Percentiles rank a stretch among this genome's conserved stretches.
Evolutionary conservation across 2,888 invertebrate genomes (phyloP).

Genomic region (Limnephilus rhombicus): DNA sequence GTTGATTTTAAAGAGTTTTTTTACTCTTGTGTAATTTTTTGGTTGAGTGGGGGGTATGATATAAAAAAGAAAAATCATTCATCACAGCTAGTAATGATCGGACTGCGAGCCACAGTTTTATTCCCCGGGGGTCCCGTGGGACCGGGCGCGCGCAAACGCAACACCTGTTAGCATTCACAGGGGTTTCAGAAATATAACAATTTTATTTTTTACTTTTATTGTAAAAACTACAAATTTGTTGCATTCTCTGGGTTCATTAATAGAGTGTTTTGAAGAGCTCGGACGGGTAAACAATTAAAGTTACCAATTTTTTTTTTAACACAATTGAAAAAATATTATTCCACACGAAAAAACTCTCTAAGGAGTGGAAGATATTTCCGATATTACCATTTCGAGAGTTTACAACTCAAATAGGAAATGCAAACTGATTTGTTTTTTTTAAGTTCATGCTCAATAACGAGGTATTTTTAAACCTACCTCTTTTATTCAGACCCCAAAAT

Average conservation of each 20-base stretch:
- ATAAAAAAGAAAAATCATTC: neutral
- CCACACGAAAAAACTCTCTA: no score
- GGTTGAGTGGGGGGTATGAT: neutral
- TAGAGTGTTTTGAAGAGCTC: neutral
- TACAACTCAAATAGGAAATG: no score
- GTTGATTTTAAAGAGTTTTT: neutral
- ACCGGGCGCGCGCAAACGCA: slow-evolving; percentile 27
- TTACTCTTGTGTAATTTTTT: neutral
- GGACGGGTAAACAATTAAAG: no score
- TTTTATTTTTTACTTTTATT: neutral
- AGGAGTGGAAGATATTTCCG: no score
- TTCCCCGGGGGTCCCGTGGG: neutral
- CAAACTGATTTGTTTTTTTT: no score
- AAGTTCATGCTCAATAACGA: no score
- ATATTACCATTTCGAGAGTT: no score
- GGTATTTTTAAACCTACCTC: no score
- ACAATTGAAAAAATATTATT: no score
- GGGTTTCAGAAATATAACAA: neutral
- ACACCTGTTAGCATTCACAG: slow-evolving; percentile 27
- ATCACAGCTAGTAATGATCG: slow-evolving; percentile 23
- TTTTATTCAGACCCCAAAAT: no score
- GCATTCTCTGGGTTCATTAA: neutral
- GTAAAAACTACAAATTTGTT: no score
- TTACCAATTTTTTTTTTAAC: no score
- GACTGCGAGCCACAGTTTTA: slow-evolving; percentile 20